Evolutionary conservation across 2,797 vertebrate genomes (phyloP), one percentile per base, ranked within the genome.

Genomic region (Aphelocoma californica): DNA sequence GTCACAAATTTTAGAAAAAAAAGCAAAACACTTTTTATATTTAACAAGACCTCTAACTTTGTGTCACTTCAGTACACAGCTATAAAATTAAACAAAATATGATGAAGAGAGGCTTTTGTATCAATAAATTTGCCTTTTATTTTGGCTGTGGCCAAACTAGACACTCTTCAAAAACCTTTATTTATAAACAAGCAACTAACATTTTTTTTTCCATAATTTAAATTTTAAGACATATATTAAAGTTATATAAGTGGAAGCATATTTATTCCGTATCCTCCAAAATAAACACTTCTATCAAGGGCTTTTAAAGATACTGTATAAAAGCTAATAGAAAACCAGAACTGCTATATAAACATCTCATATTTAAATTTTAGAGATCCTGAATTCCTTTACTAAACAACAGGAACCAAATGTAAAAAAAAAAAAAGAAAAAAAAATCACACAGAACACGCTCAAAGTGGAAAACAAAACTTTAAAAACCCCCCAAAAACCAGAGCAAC

Each of bases 261-360:
- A 97, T 96, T 97, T 97, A 97, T 95, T 96, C 83, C 4, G 4
- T 97, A 94, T 97, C 96, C 97, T 97, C 85, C 97, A 98, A 98
- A 98, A 98, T 97, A 98, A 98, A 98, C 96, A 98, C 93, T 97
- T 97, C 94, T 94, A 96, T 95, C 97, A 96, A 92, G 91, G 90
- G 86, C 88, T 94, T 97, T 97, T 95, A 36, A 97, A 96, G 95
- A 81, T 95, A 97, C 78, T 90, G 93, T 97, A 98, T 98, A 98
- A 98, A 98, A 98, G 97, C 95, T 95, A 98, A 97, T 98, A 98
- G 94, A 97, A 97, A 98, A 96, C 86, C 95, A 97, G 97, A 97
- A 97, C 91, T 93, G 96, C 91, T 90, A 96, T 98, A 97, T 96
- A 98, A 98, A 98, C 85, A 96, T 97, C 96, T 97, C 96, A 95